A percentile compares a stretch with the other conserved stretches of the same genome.
Evolutionary conservation across 1,140 invertebrate species (phyloP).

Genomic region (Plectrocnemia conspersa): DNA sequence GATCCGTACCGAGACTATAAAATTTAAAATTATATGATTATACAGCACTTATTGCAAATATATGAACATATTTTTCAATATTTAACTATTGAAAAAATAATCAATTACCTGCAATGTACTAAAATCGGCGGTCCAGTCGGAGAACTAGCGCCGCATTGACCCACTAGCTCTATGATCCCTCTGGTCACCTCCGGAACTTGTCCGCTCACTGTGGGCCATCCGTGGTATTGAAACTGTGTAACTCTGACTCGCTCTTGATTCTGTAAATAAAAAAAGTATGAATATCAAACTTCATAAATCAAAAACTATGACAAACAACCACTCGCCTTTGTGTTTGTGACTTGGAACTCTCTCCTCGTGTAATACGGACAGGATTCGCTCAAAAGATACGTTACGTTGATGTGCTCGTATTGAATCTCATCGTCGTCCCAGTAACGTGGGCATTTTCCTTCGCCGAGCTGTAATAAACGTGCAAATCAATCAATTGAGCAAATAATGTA

Average conservation of each 20-base stretch:
- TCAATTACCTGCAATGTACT: slow-evolving; percentile 83
- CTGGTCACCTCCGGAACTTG: slow-evolving; percentile 82
- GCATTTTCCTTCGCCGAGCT: slow-evolving; percentile 76
- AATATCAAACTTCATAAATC: slow-evolving; percentile 7
- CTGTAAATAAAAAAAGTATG: slow-evolving; percentile 42
- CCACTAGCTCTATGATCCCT: slow-evolving; percentile 75
- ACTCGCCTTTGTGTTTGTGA: slow-evolving; percentile 72
- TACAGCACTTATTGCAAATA: too few species aligned
- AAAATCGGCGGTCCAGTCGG: slow-evolving; percentile 54
- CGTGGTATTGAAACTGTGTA: slow-evolving; percentile 83
- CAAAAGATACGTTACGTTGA: slow-evolving; percentile 78
- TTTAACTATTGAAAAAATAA: too few species aligned
- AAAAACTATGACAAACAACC: background rate
- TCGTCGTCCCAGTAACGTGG: slow-evolving; percentile 91
- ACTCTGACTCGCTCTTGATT: slow-evolving; percentile 66
- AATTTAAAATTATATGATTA: slow-evolving; percentile 10
- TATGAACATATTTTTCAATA: background rate
- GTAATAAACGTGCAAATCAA: slow-evolving; percentile 30
- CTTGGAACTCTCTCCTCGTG: slow-evolving; percentile 73
- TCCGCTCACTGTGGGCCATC: slow-evolving; percentile 81
- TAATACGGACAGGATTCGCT: slow-evolving; percentile 85
- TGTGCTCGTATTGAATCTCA: slow-evolving; percentile 74
- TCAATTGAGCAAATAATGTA: slow-evolving; percentile 11
- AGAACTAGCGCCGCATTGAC: slow-evolving; percentile 57
- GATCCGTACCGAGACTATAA: slow-evolving; percentile 71